Conservation (phyloP, 2,797 vertebrate species). For the Peromyscus melanophrys region DNA sequence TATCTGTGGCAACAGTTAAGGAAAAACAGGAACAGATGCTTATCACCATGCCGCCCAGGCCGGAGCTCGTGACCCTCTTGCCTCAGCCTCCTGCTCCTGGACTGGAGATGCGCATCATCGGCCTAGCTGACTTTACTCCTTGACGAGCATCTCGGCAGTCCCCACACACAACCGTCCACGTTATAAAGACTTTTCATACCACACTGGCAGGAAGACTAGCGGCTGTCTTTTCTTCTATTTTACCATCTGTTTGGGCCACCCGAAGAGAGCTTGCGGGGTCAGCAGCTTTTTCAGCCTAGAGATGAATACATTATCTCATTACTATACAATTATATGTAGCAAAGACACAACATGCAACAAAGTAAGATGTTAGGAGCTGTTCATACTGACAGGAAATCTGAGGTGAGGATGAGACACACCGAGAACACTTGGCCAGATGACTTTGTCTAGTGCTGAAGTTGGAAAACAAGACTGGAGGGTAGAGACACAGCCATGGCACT, state of each 20-base stretch:
- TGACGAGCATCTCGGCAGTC: background rate
- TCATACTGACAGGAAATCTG: conserved; percentile 22
- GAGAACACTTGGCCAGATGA: background rate
- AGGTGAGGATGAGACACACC: background rate
- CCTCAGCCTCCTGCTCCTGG: background rate
- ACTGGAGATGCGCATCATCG: background rate
- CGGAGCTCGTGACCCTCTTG: background rate
- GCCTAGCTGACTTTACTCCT: background rate
- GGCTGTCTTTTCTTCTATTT: conserved; percentile 94
- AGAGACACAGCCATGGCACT: background rate
- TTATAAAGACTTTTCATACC: conserved; percentile 89
- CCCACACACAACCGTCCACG: background rate
- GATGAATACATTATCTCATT: conserved; percentile 37
- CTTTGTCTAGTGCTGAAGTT: background rate
- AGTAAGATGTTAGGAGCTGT: conserved; percentile 8
- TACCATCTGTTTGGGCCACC: conserved; percentile 95
- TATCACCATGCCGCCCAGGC: background rate
- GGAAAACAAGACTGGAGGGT: background rate
- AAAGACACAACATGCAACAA: conserved; percentile 26
- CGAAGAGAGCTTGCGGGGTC: conserved; percentile 94
- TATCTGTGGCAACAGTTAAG: background rate
- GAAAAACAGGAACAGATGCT: background rate
- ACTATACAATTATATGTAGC: conserved; percentile 1
- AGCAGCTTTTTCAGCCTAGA: conserved; percentile 93
- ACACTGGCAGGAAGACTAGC: conserved; percentile 91